A percentile compares a stretch with the other conserved stretches of the same genome.
phyloP scores from a whole-genome alignment of 1,140 invertebrate genomes.

The Caerostris extrusa region DNA sequence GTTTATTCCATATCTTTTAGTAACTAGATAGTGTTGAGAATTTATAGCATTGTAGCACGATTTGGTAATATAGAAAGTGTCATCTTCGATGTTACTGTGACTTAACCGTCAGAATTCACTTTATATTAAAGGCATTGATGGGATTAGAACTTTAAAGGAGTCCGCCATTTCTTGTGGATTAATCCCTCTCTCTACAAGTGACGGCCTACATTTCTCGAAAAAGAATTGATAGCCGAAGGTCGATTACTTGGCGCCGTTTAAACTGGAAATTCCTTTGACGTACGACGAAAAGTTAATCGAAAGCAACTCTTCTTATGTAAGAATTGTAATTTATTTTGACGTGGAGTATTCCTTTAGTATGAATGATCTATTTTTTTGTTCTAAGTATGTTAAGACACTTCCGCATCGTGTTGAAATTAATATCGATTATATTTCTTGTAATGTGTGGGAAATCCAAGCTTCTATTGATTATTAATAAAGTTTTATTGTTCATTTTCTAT shows the following conservation, averaged over 20 bases:
- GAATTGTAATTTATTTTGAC: neutral
- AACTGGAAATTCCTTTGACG: slow-evolving; percentile 2
- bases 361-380: neutral
- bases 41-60: neutral
- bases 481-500: neutral
- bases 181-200: neutral
- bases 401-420: neutral
- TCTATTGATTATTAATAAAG: neutral
- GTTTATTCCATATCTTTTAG: too few species aligned
- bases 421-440: neutral
- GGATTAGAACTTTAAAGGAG: neutral
- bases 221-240: slow-evolving; percentile 17
- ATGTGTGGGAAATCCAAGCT: neutral
- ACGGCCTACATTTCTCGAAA: neutral
- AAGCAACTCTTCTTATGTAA: neutral
- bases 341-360: neutral
- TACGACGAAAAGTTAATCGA: neutral
- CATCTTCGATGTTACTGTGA: neutral
- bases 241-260: neutral
- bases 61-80: neutral
- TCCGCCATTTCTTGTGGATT: neutral
- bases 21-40: neutral
- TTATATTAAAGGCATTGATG: neutral
- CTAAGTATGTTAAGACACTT: neutral
- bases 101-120: neutral